A percentile compares a stretch with the other conserved stretches of the same genome.
phyloP scores from a whole-genome alignment of 2,797 vertebrate genomes.

The Rallus crepitans region DNA sequence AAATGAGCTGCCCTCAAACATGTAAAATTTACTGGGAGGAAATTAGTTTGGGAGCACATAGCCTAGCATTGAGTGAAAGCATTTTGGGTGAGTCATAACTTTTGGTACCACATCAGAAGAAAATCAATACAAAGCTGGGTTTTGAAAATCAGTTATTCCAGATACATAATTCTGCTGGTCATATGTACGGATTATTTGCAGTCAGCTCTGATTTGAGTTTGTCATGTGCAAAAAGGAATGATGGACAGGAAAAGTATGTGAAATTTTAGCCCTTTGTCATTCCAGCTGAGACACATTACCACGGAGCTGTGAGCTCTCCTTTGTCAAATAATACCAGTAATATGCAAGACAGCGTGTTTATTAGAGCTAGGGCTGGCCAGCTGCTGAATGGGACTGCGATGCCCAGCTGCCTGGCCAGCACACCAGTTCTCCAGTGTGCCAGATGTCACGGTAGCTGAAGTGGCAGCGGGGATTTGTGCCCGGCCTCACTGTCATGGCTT shows the following conservation, averaged over 20 bases:
- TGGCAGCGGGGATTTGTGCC: not conserved
- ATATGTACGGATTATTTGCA: not conserved
- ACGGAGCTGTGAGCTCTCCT: not conserved
- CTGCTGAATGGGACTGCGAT: not conserved
- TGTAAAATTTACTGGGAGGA: not conserved
- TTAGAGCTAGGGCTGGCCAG: not conserved
- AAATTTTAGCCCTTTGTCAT: not conserved
- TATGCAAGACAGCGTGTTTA: not conserved
- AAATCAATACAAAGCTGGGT: not conserved
- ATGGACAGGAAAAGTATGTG: not conserved
- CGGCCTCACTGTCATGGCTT: not conserved
- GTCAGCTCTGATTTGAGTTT: not conserved
- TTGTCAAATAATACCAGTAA: not conserved
- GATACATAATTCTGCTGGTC: not conserved
- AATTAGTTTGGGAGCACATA: not conserved
- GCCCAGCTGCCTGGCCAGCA: not conserved
- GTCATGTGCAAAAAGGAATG: not conserved
- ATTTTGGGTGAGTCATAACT: not conserved
- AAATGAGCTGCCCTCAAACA: not conserved
- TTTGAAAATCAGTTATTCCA: not conserved
- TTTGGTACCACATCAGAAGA: slow-evolving; percentile 1
- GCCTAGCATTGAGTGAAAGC: not conserved
- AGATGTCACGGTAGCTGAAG: not conserved
- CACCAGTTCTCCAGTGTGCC: not conserved
- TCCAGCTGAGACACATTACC: not conserved